A percentile compares a stretch with the other conserved stretches of the same genome.
phyloP scores from a whole-genome alignment of 2,113 vertebrate genomes.

The Chaenogobius annularis region DNA sequence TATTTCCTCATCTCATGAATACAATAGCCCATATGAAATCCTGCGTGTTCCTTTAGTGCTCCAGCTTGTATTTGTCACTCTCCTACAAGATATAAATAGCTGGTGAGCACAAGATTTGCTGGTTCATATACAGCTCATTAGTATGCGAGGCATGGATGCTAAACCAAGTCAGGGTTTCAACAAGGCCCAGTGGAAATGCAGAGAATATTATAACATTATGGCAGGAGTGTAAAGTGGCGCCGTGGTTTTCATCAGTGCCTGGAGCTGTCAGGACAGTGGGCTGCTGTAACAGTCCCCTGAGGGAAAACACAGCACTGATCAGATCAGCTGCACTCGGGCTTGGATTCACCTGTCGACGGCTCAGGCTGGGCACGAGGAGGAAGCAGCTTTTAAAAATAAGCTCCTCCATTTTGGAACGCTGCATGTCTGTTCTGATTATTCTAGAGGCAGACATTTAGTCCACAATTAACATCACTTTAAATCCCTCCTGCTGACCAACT shows the following conservation, averaged over 20 bases:
- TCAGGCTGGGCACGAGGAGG: background rate
- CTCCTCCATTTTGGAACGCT: background rate
- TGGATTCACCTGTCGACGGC: background rate
- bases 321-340: background rate
- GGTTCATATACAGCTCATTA: conserved; percentile 17
- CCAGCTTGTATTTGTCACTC: conserved; percentile 10
- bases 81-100: conserved; percentile 22
- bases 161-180: conserved; percentile 31
- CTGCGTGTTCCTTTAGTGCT: conserved; percentile 2
- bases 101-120: background rate
- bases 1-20: background rate
- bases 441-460: background rate
- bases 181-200: conserved; percentile 29
- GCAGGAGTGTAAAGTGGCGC: conserved; percentile 1
- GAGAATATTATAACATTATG: conserved; percentile 24
- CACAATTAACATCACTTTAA: background rate
- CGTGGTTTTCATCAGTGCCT: background rate
- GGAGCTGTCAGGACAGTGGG: background rate
- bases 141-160: conserved; percentile 20
- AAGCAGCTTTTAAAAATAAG: background rate
- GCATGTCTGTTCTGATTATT: background rate
- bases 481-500: background rate
- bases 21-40: background rate
- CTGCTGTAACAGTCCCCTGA: background rate
- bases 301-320: conserved; percentile 12